Conservation (phyloP, 2,113 vertebrate genomes). For the Colaptes auratus region DNA sequence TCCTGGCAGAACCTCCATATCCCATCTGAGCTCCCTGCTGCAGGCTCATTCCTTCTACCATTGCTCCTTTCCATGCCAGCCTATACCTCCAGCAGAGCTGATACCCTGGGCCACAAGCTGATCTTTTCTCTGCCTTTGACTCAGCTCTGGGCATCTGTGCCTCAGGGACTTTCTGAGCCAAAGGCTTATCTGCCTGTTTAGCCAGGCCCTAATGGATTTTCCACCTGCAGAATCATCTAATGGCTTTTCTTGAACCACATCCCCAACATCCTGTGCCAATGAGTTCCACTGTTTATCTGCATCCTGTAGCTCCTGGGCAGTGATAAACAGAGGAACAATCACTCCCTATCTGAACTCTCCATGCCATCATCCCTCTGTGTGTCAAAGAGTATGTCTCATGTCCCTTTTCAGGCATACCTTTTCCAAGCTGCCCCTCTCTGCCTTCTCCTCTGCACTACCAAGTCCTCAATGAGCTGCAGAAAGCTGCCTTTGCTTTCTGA, state of each 20-base stretch:
- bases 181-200: constrained; percentile 32
- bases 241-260: constrained; percentile 31
- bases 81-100: background rate
- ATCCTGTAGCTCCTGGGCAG: constrained; percentile 6
- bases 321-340: constrained; percentile 33
- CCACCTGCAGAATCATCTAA: background rate
- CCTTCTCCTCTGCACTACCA: background rate
- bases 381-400: background rate
- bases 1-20: background rate
- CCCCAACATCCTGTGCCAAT: constrained; percentile 11
- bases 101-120: accelerated
- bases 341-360: background rate
- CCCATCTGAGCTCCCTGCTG: background rate
- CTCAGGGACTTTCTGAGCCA: background rate
- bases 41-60: background rate
- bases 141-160: constrained; percentile 1
- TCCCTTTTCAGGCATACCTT: background rate
- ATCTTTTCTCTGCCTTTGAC: background rate
- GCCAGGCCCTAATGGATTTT: constrained; percentile 29
- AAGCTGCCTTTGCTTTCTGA: background rate
- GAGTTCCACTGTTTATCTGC: constrained; percentile 30
- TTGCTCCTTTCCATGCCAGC: background rate
- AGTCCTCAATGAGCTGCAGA: background rate
- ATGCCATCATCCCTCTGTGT: background rate
- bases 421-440: background rate